Evolutionary conservation across 1,140 invertebrate species (phyloP), one percentile per base, ranked within the genome.

Genomic region (Chionoecetes opilio): DNA sequence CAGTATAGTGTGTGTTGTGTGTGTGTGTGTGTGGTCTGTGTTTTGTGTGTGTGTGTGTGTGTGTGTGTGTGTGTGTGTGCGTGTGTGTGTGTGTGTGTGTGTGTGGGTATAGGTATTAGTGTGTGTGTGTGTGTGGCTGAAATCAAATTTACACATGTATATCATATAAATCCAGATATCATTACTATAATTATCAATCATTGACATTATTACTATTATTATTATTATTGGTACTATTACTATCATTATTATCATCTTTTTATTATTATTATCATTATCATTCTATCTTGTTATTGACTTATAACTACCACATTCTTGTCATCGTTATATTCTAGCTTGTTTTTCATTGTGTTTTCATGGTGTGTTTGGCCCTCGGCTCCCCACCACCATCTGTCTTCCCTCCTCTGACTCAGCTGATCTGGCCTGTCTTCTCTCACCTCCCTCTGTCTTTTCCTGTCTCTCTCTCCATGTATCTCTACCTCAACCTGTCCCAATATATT

Each of bases 401-500:
- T 6, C 38, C 37, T 53, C 88, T 41, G 88, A 90, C 88, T 90
- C 88, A 90, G 88, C 88, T 90, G 88, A 90, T 92, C 32, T 82
- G 29, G 31, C 37, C 63, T 75, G 63, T 21, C 34, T 75, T 31
- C 14, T 8, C 75, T 82, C 75, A 29, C 37, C 32, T 92, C 53
- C 11, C 46, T 26, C 11, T 82, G 14, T 82, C 37, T 92, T 82
- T 17, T 63, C 32, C 35, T 82, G 34, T 92, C 53, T 82, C 75
- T 82, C 31, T 82, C 75, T 92, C 21, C 35, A 34, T 82, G 17
- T 82, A 46, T 92, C 31, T 75, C 11, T 92, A 53, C 35, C 26
- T 92, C 35, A 63, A 26, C 63, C 17, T 82, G n/a, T 92, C 63
- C 32, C 1, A 75, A 32, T 82, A 29, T 92, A 17, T 92, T 11